These are phyloP conservation scores for Terebella lapidaria DNA, from an alignment of 2,888 invertebrate species.

Conservation along the genomic window DNA sequence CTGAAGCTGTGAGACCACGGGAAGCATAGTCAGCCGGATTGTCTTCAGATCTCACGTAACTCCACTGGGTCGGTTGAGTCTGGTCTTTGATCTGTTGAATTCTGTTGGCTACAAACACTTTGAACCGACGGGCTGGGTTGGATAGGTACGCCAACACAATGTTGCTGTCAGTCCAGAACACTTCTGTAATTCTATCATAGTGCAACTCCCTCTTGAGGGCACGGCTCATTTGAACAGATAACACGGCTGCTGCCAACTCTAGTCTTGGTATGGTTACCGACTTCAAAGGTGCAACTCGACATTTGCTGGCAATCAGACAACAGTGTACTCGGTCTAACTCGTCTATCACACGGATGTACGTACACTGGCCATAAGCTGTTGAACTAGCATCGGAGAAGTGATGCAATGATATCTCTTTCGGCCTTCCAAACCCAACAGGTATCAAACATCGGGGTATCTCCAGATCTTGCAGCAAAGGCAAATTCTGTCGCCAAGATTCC, in stretches of 20 bases:
- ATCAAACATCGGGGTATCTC: neutral
- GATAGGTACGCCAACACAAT: conserved; percentile 17
- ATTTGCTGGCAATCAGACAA: conserved; percentile 9
- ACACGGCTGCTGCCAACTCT: conserved; percentile 13
- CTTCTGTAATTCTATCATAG: neutral
- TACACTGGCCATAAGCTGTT: conserved; percentile 15
- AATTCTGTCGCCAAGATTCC: neutral
- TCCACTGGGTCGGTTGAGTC: conserved; percentile 23
- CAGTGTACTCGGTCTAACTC: conserved; percentile 8
- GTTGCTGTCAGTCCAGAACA: conserved; percentile 19
- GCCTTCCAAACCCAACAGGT: neutral
- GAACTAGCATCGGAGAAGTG: conserved; percentile 17
- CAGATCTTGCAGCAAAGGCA: neutral
- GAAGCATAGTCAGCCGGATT: conserved; percentile 41
- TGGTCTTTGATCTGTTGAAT: conserved; percentile 26
- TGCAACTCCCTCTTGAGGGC: conserved; percentile 13
- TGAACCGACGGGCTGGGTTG: conserved; percentile 25
- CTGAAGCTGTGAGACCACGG: conserved; percentile 18
- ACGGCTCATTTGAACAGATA: conserved; percentile 9
- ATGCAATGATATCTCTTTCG: conserved; percentile 2
- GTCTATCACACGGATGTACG: conserved; percentile 7
- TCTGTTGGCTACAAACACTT: conserved; percentile 31
- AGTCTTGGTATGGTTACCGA: conserved; percentile 12
- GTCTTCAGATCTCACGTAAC: conserved; percentile 27
- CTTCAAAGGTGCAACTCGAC: conserved; percentile 13